A percentile compares a stretch with the other conserved stretches of the same genome.
These are phyloP conservation scores for Istiophorus platypterus DNA, from an alignment of 2,113 vertebrate genomes.

Conservation along the genomic window DNA sequence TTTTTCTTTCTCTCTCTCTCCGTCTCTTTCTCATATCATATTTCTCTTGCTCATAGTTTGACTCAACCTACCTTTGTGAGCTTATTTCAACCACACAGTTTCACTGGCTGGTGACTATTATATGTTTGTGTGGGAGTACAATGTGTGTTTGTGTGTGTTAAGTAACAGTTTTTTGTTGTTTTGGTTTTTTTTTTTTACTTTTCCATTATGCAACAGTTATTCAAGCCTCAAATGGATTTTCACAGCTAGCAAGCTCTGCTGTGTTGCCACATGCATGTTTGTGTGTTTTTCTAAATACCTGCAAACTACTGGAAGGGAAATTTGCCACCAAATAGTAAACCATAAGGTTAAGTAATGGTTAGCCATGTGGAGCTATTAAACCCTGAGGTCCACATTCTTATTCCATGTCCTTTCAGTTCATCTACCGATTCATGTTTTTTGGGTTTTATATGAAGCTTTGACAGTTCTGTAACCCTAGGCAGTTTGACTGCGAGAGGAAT, in stretches of 20 bases:
- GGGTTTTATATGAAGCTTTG: background rate
- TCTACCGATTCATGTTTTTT: background rate
- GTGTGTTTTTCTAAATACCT: conserved; percentile 11
- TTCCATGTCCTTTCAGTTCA: background rate
- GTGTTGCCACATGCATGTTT: conserved; percentile 1
- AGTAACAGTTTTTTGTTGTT: too few relatives aligned
- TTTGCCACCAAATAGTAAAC: conserved; percentile 30
- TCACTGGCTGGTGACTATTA: conserved; percentile 29
- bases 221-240: conserved; percentile 6
- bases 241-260: background rate
- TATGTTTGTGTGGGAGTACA: conserved; percentile 30
- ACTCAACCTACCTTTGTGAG: conserved; percentile 39
- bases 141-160: background rate
- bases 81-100: conserved; percentile 35
- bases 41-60: conserved; percentile 46
- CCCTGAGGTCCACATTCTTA: conserved; percentile 22
- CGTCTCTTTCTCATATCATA: conserved; percentile 17
- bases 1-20: conserved; percentile 3
- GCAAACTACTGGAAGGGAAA: conserved; percentile 17
- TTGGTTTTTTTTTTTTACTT: background rate
- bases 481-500: background rate
- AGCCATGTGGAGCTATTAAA: conserved; percentile 23
- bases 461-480: conserved; percentile 2
- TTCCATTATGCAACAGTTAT: conserved; percentile 13
- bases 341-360: conserved; percentile 33